These are phyloP conservation scores for Drosophila gunungcola DNA, from an alignment of 1,140 invertebrate genomes.

Conservation along the genomic window DNA sequence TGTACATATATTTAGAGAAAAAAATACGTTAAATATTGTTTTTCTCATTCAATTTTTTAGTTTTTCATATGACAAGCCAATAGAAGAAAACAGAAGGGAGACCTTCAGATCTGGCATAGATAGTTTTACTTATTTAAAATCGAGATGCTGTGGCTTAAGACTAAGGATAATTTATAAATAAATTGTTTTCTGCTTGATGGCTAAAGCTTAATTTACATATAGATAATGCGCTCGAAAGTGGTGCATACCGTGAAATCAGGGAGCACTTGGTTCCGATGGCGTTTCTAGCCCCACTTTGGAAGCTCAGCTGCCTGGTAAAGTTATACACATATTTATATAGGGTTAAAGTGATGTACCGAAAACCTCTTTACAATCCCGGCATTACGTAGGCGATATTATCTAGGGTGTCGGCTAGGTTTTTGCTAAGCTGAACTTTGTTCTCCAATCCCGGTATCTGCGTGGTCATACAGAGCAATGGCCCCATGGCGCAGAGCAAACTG, in stretches of 20 bases:
- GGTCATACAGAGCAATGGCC: conserved; percentile 94
- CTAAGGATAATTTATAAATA: conserved; percentile 11
- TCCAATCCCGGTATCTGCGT: conserved; percentile 91
- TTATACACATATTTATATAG: conserved; percentile 1
- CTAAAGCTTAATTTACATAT: neutral
- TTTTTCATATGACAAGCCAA: neutral
- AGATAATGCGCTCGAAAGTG: neutral
- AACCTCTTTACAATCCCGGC: conserved; percentile 92
- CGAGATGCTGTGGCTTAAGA: conserved; percentile 27
- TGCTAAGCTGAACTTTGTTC: conserved; percentile 86
- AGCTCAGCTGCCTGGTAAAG: conserved; percentile 20
- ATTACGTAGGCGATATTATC: conserved; percentile 99
- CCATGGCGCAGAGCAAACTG: conserved; percentile 96
- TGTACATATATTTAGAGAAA: neutral
- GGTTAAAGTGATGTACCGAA: neutral
- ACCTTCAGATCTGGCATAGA: neutral
- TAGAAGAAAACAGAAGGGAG: conserved; percentile 5
- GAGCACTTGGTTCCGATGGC: neutral
- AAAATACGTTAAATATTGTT: neutral
- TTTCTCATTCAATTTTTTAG: neutral
- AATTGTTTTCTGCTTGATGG: neutral
- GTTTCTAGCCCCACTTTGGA: conserved; percentile 1
- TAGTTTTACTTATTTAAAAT: conserved; percentile 22
- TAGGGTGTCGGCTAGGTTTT: conserved; percentile 91
- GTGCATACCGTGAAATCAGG: neutral